Evolutionary conservation across 2,888 invertebrate species (phyloP).

Genomic region (Pimpla rufipes): DNA sequence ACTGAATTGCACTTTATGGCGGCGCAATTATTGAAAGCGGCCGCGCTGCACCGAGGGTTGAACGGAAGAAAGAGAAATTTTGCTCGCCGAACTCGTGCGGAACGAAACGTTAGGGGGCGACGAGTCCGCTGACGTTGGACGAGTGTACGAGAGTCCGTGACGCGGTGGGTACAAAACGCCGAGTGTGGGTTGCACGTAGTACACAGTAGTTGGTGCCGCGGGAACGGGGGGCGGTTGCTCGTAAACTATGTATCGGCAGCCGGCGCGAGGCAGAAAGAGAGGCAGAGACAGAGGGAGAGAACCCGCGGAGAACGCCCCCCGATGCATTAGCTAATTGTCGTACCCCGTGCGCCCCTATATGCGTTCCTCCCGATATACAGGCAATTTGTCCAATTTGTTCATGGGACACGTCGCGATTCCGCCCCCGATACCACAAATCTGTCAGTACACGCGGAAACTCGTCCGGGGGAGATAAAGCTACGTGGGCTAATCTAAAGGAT

Average conservation of each 20-base stretch:
- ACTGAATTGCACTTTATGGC: conserved; percentile 75
- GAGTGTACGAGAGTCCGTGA: background rate
- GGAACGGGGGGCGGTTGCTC: conserved; percentile 61
- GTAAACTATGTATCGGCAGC: conserved; percentile 72
- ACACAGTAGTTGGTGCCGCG: conserved; percentile 32
- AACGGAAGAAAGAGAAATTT: conserved; percentile 71
- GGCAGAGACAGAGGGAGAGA: background rate
- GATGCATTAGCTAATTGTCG: conserved; percentile 84
- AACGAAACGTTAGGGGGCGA: conserved; percentile 15
- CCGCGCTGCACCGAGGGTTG: conserved; percentile 53
- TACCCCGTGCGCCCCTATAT: conserved; percentile 57
- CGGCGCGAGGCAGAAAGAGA: conserved; percentile 19
- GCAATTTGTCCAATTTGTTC: conserved; percentile 71
- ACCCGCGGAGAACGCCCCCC: conserved; percentile 59
- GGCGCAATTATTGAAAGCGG: conserved; percentile 78
- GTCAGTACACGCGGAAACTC: conserved; percentile 33
- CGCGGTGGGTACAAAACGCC: background rate
- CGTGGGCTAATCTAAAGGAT: background rate
- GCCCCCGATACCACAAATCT: conserved; percentile 64
- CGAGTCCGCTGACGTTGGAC: background rate
- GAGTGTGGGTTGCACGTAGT: conserved; percentile 10
- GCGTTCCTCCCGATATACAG: conserved; percentile 64
- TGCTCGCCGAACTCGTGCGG: conserved; percentile 59
- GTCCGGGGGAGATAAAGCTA: conserved; percentile 11
- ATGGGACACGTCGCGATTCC: conserved; percentile 63